Conservation (phyloP, 2,113 vertebrate species). For the Coregonus clupeaformis region DNA sequence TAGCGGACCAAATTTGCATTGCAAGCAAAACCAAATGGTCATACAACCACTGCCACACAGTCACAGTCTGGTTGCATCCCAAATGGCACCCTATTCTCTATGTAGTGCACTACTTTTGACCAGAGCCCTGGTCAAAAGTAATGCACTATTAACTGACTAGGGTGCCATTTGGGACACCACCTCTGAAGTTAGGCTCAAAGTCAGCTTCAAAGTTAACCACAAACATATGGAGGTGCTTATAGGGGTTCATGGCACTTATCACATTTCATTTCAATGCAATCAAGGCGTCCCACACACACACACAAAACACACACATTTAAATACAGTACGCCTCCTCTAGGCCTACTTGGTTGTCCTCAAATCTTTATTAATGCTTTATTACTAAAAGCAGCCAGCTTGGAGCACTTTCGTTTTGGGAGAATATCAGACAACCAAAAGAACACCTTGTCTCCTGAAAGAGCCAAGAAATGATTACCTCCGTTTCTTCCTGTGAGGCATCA, state of each 20-base stretch:
- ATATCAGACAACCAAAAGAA: neutral
- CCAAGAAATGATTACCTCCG: neutral
- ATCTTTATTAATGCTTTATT: neutral
- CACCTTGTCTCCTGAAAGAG: neutral
- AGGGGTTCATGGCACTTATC: neutral
- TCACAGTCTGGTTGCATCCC: too few relatives aligned
- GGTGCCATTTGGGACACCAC: too few relatives aligned
- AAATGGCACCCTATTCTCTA: too few relatives aligned
- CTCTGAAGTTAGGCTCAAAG: neutral
- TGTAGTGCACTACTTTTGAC: too few relatives aligned
- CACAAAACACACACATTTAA: neutral
- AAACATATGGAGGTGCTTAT: constrained; percentile 5
- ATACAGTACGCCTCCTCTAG: too few relatives aligned
- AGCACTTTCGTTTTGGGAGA: neutral
- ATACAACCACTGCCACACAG: neutral
- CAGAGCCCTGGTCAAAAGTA: too few relatives aligned
- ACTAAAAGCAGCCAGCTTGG: neutral
- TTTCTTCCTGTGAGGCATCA: neutral
- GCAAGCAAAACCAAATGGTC: neutral
- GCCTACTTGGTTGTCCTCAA: neutral
- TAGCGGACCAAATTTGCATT: neutral
- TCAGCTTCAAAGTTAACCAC: neutral
- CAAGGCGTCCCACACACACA: neutral
- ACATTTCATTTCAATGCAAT: neutral
- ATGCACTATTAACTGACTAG: too few relatives aligned